Conservation (phyloP, 2,113 vertebrate genomes). For the Sciurus niger region DNA sequence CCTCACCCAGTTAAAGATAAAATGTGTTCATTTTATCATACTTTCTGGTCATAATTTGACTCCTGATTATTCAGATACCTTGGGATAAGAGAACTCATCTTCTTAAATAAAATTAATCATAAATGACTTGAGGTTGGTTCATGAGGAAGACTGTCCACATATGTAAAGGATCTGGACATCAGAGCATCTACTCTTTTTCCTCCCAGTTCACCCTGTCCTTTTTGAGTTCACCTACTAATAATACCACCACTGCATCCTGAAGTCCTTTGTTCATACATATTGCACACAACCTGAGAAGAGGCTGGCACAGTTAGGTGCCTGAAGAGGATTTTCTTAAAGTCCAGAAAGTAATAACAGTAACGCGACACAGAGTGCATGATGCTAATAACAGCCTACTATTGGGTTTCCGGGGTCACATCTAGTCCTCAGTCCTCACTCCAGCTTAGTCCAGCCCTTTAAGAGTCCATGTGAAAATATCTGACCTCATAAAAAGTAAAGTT, state of each 20-base stretch:
- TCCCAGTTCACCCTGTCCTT: neutral
- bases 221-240: neutral
- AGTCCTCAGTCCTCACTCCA: neutral
- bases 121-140: neutral
- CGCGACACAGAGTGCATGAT: neutral
- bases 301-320: neutral
- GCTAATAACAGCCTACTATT: neutral
- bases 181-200: neutral
- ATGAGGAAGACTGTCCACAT: neutral
- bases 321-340: neutral
- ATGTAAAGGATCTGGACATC: neutral
- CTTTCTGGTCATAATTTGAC: neutral
- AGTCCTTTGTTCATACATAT: neutral
- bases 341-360: neutral
- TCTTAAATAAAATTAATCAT: neutral
- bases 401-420: neutral
- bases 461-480: neutral
- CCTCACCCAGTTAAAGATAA: neutral
- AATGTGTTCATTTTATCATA: neutral
- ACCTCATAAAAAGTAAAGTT: neutral
- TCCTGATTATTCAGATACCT: neutral
- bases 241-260: neutral
- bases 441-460: neutral
- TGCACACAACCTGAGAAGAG: neutral
- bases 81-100: neutral